Evolutionary conservation across 2,888 invertebrate genomes (phyloP).

Genomic region (Oxytorus armatus): DNA sequence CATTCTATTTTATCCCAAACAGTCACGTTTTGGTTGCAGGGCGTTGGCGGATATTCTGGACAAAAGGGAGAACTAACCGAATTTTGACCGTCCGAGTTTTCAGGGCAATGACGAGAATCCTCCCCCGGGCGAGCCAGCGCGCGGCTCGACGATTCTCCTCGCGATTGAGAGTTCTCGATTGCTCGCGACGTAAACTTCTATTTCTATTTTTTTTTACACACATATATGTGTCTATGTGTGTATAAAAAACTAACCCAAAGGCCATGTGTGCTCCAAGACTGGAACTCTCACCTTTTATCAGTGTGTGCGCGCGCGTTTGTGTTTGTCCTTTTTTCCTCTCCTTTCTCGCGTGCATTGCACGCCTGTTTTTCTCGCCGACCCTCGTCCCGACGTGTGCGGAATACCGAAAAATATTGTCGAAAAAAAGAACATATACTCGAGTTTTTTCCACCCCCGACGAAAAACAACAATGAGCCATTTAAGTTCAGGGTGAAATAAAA

Average conservation of each 20-base stretch:
- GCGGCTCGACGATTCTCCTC: not conserved
- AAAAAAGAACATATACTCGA: conserved; percentile 18
- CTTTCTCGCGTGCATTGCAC: conserved; percentile 48
- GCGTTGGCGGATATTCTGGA: conserved; percentile 64
- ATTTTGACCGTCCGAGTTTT: conserved; percentile 74
- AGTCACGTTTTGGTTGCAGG: conserved; percentile 45
- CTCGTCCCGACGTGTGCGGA: conserved; percentile 70
- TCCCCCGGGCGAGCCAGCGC: conserved; percentile 8
- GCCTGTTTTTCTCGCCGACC: conserved; percentile 67
- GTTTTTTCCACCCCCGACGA: not conserved
- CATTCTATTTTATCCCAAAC: not conserved
- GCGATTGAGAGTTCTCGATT: conserved; percentile 40
- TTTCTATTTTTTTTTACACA: conserved; percentile 3
- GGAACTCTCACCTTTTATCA: conserved; percentile 15
- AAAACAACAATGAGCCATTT: too few species aligned
- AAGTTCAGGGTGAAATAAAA: not conserved
- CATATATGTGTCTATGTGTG: not conserved
- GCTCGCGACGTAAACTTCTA: conserved; percentile 17
- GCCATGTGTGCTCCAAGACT: conserved; percentile 7
- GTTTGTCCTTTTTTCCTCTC: conserved; percentile 7
- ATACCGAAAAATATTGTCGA: not conserved
- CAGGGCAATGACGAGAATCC: conserved; percentile 38
- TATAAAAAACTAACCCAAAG: conserved; percentile 24
- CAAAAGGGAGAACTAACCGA: conserved; percentile 72
- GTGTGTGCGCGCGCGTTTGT: not conserved